These are phyloP conservation scores for Tipula lateralis DNA, from an alignment of 2,888 invertebrate species.

Conservation along the genomic window DNA sequence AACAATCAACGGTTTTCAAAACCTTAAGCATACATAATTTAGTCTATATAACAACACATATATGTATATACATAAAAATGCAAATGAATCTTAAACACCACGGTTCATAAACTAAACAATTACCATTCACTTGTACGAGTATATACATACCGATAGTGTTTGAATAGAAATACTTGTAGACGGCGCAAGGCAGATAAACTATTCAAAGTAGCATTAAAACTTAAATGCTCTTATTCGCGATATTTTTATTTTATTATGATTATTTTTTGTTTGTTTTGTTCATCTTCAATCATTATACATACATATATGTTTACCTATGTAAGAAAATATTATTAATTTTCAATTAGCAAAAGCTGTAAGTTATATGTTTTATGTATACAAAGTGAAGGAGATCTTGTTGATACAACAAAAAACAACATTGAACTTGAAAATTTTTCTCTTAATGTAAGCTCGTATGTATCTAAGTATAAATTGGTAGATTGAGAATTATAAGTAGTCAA, in stretches of 20 bases:
- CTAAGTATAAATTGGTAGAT: too few relatives aligned
- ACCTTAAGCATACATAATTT: background rate
- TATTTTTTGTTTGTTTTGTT: background rate
- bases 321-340: background rate
- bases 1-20: background rate
- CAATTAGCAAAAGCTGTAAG: background rate
- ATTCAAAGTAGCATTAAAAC: background rate
- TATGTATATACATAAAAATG: too few relatives aligned
- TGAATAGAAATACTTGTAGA: background rate
- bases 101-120: conserved; percentile 11
- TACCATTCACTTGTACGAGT: background rate
- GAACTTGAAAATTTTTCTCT: conserved; percentile 2
- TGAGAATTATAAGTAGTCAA: too few relatives aligned
- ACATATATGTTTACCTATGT: background rate
- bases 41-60: too few relatives aligned
- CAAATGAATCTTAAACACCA: background rate
- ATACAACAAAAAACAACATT: background rate
- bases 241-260: background rate
- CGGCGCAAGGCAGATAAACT: background rate
- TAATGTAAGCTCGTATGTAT: too few relatives aligned
- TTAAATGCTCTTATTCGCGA: conserved; percentile 5
- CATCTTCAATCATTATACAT: background rate
- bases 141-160: background rate
- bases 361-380: background rate
- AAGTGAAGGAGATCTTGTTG: background rate